A percentile compares a stretch with the other conserved stretches of the same genome.
phyloP scores from a whole-genome alignment of 1,140 invertebrate species.

The Eulimnadia texana region DNA sequence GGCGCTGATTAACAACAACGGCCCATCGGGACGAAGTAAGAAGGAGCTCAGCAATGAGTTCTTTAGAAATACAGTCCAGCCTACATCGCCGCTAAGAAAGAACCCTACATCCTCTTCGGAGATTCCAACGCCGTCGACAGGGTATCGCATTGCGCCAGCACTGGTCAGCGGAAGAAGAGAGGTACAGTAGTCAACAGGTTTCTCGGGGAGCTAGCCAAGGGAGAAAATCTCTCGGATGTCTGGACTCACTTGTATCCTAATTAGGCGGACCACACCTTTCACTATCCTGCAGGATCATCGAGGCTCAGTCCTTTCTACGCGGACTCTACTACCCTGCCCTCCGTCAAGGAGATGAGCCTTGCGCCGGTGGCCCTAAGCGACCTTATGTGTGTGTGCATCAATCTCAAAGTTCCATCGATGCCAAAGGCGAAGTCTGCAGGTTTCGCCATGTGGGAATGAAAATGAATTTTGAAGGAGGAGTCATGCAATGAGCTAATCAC shows the following conservation, averaged over 20 bases:
- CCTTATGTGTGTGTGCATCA: not conserved
- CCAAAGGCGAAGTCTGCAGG: not conserved
- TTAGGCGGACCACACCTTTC: not conserved
- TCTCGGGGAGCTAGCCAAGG: no score
- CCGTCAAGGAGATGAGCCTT: not conserved
- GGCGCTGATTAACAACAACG: no score
- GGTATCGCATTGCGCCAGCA: no score
- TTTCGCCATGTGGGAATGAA: not conserved
- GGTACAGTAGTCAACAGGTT: no score
- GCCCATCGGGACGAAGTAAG: no score
- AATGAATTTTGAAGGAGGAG: not conserved
- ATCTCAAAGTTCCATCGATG: not conserved
- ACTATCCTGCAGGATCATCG: not conserved
- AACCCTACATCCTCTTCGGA: no score
- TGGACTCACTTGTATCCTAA: not conserved
- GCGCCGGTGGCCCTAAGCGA: not conserved
- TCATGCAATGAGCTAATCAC: not conserved
- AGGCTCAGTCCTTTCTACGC: not conserved
- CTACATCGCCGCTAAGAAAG: no score
- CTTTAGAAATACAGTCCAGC: no score
- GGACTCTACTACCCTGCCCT: not conserved
- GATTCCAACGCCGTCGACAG: no score
- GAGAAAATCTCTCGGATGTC: not conserved
- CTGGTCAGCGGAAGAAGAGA: no score
- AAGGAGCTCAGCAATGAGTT: no score